phyloP scores from a whole-genome alignment of 2,797 vertebrate species.

The Phoxinus dragarum region DNA sequence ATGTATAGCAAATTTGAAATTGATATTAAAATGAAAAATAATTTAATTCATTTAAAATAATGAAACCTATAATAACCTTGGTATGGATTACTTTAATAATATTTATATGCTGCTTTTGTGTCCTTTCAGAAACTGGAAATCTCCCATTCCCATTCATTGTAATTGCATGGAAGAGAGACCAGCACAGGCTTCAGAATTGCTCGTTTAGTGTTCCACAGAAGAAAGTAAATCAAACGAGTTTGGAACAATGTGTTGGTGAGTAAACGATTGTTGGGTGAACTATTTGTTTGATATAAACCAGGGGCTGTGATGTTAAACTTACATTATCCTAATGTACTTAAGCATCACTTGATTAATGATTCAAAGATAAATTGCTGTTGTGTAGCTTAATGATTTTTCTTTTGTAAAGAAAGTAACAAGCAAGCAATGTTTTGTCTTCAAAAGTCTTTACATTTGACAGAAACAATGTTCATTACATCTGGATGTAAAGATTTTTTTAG shows the following conservation, averaged over 20 bases:
- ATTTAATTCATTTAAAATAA: not conserved
- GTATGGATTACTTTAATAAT: not conserved
- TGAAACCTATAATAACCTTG: not conserved
- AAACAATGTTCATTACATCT: not conserved
- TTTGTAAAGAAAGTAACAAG: not conserved
- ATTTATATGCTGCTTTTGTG: not conserved
- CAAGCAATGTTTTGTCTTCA: not conserved
- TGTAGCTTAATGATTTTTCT: not conserved
- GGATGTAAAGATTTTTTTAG: not conserved
- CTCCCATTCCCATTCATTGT: not conserved
- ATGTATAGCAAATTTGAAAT: too few relatives aligned
- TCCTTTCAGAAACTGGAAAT: not conserved
- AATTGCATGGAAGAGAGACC: not conserved
- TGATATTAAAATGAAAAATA: too few relatives aligned
- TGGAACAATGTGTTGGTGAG: not conserved
- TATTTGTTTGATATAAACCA: slow-evolving; percentile 2
- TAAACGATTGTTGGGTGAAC: not conserved
- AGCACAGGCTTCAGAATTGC: not conserved
- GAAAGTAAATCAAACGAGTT: not conserved
- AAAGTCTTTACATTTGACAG: not conserved
- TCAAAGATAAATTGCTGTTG: not conserved
- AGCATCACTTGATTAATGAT: not conserved
- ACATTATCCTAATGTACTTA: not conserved
- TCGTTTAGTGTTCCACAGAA: not conserved
- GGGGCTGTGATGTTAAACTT: not conserved